A percentile compares a stretch with the other conserved stretches of the same genome.
phyloP scores from a whole-genome alignment of 2,888 invertebrate genomes.

The Disparrhopalites patrizii region DNA sequence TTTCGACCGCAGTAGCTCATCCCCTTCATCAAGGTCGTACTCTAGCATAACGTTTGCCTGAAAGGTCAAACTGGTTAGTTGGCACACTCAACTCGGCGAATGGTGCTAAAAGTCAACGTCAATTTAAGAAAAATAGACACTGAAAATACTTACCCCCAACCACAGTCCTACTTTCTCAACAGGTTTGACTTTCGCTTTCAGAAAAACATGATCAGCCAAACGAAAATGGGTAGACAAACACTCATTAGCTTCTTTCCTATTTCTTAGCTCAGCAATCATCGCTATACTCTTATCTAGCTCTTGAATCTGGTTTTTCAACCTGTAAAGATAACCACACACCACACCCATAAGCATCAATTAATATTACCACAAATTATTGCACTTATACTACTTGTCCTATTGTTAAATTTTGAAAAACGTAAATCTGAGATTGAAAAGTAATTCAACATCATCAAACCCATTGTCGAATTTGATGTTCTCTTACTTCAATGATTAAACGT shows the following conservation, averaged over 20 bases:
- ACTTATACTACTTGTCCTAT: neutral
- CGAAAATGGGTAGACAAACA: slow-evolving; percentile 83
- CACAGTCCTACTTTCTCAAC: slow-evolving; percentile 77
- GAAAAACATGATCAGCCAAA: slow-evolving; percentile 86
- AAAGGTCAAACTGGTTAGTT: slow-evolving; percentile 10
- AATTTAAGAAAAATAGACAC: neutral
- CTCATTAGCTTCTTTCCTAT: slow-evolving; percentile 63
- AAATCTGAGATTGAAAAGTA: neutral
- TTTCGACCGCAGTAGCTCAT: slow-evolving; percentile 67
- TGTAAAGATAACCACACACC: slow-evolving; percentile 48
- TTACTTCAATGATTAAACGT: no score
- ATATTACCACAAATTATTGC: neutral
- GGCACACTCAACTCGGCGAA: neutral
- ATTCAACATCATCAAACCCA: neutral
- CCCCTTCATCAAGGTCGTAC: slow-evolving; percentile 86
- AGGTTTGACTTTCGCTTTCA: slow-evolving; percentile 79
- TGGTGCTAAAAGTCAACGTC: neutral
- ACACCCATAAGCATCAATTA: neutral
- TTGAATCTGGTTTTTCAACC: slow-evolving; percentile 85
- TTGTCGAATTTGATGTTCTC: no score
- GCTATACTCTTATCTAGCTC: slow-evolving; percentile 85
- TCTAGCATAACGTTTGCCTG: slow-evolving; percentile 93
- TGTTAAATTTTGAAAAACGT: neutral
- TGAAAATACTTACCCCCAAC: slow-evolving; percentile 56
- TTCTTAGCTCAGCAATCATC: slow-evolving; percentile 83